Evolutionary conservation across 2,797 vertebrate genomes (phyloP).

Genomic region (Ibycter americanus): DNA sequence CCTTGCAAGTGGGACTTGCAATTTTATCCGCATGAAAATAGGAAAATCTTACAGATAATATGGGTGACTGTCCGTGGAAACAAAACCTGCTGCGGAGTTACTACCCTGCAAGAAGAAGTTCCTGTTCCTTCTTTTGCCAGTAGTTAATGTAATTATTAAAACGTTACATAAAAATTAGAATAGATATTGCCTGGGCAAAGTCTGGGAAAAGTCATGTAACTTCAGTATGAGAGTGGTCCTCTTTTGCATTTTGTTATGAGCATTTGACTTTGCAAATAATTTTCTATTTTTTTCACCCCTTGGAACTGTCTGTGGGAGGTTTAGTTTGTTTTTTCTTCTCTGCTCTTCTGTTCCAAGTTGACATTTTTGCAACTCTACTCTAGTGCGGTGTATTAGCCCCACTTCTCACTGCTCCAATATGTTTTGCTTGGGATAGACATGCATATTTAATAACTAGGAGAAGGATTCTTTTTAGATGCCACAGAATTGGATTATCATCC

Average conservation of each 20-base stretch:
- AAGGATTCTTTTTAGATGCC: slow-evolving; percentile 69
- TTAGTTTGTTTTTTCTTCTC: slow-evolving; percentile 72
- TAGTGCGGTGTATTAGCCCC: slow-evolving; percentile 23
- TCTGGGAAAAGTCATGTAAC: slow-evolving; percentile 52
- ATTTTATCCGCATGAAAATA: background rate
- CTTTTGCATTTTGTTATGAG: background rate
- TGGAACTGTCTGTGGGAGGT: slow-evolving; percentile 73
- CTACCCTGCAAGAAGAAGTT: background rate
- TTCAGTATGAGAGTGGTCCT: slow-evolving; percentile 10
- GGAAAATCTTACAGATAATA: background rate
- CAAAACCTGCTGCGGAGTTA: slow-evolving; percentile 11
- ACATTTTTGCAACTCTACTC: slow-evolving; percentile 62
- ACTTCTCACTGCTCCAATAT: slow-evolving; percentile 55
- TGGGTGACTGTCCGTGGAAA: background rate
- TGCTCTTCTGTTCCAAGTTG: slow-evolving; percentile 68
- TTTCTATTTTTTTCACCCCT: slow-evolving; percentile 37
- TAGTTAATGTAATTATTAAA: slow-evolving; percentile 14
- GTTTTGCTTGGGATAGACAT: slow-evolving; percentile 70
- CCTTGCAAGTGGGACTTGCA: background rate
- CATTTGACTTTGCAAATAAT: slow-evolving; percentile 40
- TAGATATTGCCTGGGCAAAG: slow-evolving; percentile 48
- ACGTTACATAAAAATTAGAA: slow-evolving; percentile 18
- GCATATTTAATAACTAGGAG: slow-evolving; percentile 73
- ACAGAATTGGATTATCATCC: slow-evolving; percentile 74
- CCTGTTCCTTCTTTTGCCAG: slow-evolving; percentile 28